These are phyloP conservation scores for Ennomos quercinarius DNA, from an alignment of 2,888 invertebrate genomes.

Conservation along the genomic window DNA sequence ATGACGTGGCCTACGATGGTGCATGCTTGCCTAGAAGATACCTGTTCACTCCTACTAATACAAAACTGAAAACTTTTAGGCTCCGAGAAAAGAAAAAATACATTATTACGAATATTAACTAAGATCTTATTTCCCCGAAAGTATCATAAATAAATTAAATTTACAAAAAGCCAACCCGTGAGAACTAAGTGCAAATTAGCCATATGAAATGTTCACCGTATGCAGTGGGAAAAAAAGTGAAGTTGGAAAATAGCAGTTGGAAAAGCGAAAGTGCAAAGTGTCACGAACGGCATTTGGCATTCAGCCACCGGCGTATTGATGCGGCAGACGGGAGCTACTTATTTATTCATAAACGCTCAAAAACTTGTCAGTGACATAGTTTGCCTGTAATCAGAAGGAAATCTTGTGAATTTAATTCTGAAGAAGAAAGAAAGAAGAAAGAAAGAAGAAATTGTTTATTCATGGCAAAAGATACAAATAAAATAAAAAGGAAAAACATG, in stretches of 20 bases:
- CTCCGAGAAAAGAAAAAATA: too few species aligned
- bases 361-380: slow-evolving; percentile 68
- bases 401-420: background rate
- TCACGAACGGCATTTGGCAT: slow-evolving; percentile 80
- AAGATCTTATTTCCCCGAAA: background rate
- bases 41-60: too few species aligned
- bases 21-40: too few species aligned
- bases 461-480: too few species aligned
- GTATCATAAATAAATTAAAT: background rate
- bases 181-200: slow-evolving; percentile 63
- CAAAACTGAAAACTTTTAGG: too few species aligned
- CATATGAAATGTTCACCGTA: slow-evolving; percentile 64
- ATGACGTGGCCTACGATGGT: too few species aligned
- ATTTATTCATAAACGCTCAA: slow-evolving; percentile 84
- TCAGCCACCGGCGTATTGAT: slow-evolving; percentile 78
- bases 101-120: too few species aligned
- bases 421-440: too few species aligned
- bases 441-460: too few species aligned
- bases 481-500: too few species aligned
- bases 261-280: slow-evolving; percentile 78
- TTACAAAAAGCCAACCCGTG: slow-evolving; percentile 4
- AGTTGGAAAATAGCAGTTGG: slow-evolving; percentile 8
- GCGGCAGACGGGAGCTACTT: slow-evolving; percentile 76
- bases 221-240: slow-evolving; percentile 36
- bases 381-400: slow-evolving; percentile 13